Base-by-base conservation (phyloP, 2,797 vertebrate genomes). In the Parotocinclus haroldoi region DNA sequence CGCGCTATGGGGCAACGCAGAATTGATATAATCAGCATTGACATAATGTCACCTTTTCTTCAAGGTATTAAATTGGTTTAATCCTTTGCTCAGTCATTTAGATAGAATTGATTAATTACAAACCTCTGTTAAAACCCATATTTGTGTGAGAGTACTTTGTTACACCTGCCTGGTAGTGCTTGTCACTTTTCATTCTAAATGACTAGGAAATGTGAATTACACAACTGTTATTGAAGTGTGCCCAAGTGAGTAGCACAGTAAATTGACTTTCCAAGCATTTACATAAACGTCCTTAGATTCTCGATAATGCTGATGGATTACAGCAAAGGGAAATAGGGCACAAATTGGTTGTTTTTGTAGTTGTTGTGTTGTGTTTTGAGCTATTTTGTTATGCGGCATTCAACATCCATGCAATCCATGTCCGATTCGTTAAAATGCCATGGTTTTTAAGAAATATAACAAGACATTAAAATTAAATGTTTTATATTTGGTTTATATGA, bases 291-390 rank as follows among this genome's bases (percentile, higher is more conserved):
- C 16, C 62, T 58, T 53, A 71, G 17, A 45, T 37, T 44, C 58
- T 27, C 2, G 27, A 27, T 75, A 79, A 82, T 76, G 53, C 9
- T 76, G 78, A 81, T 77, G 66, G 76, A 79, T 69, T 64, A 19
- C 46, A 27, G n/a, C 10, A 52, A 54, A 7, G 42, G 46, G 39
- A 14, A 11, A n/a, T n/a, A 5, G 27, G 27, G 2, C 27, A 27
- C 27, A 2, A 27, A n/a, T n/a, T n/a, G n/a, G n/a, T n/a, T n/a
- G n/a, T n/a, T 27, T 27, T 27, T 27, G 27, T 27, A 2, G 27
- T 27, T 27, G 27, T 5, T 27, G n/a, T n/a, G n/a, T n/a, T 27
- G 2, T 27, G 27, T 27, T 27, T 27, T 27, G 27, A 27, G 27
- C n/a, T n/a, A 27, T 27, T 27, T 27, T 27, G n/a, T n/a, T n/a